Evolutionary conservation across 2,888 invertebrate genomes (phyloP).

Genomic region (Bugula neritina): DNA sequence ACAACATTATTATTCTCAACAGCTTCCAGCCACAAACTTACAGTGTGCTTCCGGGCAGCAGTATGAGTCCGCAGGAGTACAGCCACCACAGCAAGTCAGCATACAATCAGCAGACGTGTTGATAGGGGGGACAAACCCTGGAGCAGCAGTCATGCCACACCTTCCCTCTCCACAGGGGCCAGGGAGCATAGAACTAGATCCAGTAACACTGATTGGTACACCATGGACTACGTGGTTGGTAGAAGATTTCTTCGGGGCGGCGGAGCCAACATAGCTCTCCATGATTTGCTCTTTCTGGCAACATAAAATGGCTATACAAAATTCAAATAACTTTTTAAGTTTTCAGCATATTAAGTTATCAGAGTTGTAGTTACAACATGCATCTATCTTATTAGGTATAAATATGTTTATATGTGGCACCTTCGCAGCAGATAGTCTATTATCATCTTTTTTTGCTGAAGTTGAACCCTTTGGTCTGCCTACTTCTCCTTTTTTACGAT

Average conservation of each 20-base stretch:
- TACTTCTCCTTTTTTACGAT: not conserved
- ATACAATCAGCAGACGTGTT: not conserved
- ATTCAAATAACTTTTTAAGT: no score
- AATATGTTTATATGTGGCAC: no score
- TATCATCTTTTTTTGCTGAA: not conserved
- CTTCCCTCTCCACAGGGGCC: not conserved
- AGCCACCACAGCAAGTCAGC: slow-evolving; percentile 9
- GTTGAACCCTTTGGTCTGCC: not conserved
- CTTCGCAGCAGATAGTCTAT: no score
- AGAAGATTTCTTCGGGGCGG: not conserved
- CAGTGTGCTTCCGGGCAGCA: slow-evolving; percentile 17
- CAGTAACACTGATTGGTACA: not conserved
- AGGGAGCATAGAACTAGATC: not conserved
- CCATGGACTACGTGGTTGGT: not conserved
- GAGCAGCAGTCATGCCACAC: not conserved
- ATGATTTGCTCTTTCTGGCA: not conserved
- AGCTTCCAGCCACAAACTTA: no score
- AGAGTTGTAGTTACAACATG: no score
- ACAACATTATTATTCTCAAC: no score
- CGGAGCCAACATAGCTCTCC: not conserved
- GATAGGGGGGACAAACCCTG: not conserved
- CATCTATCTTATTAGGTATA: no score
- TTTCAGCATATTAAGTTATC: no score
- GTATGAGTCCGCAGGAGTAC: not conserved
- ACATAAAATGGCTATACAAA: no score